Conservation (phyloP, 2,888 invertebrate species). For the Epistrophella euchroma region DNA sequence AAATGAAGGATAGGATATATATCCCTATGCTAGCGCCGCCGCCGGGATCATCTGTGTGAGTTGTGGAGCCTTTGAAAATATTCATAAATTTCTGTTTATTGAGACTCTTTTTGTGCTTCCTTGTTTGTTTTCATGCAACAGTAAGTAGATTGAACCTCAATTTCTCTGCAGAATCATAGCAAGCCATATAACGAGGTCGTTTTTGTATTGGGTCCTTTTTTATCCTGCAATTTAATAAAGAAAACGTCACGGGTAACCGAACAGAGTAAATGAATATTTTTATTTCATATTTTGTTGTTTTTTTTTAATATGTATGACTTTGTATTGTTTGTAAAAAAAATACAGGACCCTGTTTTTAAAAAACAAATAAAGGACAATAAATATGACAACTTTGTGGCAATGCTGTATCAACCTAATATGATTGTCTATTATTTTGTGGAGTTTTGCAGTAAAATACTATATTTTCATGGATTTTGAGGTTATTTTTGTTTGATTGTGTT, state of each 20-base stretch:
- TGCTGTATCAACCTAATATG: constrained; percentile 9
- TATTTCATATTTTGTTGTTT: background rate
- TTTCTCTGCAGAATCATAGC: constrained; percentile 16
- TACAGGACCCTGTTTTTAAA: background rate
- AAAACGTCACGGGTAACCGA: constrained; percentile 12
- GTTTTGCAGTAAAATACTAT: background rate
- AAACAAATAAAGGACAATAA: constrained; percentile 4
- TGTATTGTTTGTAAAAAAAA: background rate
- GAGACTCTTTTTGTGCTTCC: constrained; percentile 10
- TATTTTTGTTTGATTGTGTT: background rate
- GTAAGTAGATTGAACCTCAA: constrained; percentile 30
- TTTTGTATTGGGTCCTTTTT: constrained; percentile 6
- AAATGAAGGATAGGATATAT: constrained; percentile 25
- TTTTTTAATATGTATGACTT: background rate
- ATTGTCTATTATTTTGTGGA: constrained; percentile 23
- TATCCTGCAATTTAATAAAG: constrained; percentile 7
- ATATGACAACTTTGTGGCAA: constrained; percentile 8
- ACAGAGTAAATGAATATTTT: constrained; percentile 2
- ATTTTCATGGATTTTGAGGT: constrained; percentile 1
- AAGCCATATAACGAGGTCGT: constrained; percentile 12
- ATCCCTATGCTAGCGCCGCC: constrained; percentile 6
- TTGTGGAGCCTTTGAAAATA: constrained; percentile 34
- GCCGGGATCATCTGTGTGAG: background rate
- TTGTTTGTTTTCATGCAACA: constrained; percentile 49
- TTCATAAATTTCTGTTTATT: constrained; percentile 45